These are phyloP conservation scores for Benitochromis conjunctus DNA, from an alignment of 2,113 vertebrate species.

Conservation along the genomic window DNA sequence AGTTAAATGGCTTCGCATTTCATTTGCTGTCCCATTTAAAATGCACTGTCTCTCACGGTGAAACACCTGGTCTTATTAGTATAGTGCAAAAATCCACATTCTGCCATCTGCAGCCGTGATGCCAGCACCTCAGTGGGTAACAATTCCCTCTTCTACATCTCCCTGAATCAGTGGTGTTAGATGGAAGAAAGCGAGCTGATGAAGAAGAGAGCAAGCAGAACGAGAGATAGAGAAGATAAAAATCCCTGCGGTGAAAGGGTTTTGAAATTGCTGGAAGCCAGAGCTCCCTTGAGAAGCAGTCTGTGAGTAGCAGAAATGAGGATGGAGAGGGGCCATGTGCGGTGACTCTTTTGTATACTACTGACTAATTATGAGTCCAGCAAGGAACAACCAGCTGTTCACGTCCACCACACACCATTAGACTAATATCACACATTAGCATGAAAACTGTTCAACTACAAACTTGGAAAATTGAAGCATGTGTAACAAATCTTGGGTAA, in stretches of 20 bases:
- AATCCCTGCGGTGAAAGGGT: slow-evolving; percentile 26
- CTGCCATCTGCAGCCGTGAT: slow-evolving; percentile 57
- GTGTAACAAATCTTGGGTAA: not conserved
- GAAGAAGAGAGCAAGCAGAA: slow-evolving; percentile 21
- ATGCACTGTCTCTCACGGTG: slow-evolving; percentile 37
- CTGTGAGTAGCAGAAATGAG: slow-evolving; percentile 3
- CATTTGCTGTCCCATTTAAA: slow-evolving; percentile 46
- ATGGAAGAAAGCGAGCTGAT: slow-evolving; percentile 35
- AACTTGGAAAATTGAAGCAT: not conserved
- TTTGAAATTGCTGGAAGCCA: slow-evolving; percentile 22
- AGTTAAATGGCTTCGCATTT: slow-evolving; percentile 55
- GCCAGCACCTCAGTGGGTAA: slow-evolving; percentile 51
- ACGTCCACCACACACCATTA: slow-evolving; percentile 36
- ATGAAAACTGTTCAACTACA: not conserved
- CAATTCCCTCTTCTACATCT: slow-evolving; percentile 49
- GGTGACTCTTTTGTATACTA: slow-evolving; percentile 8
- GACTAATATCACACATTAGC: slow-evolving; percentile 31
- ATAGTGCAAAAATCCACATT: slow-evolving; percentile 52
- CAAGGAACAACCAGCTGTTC: slow-evolving; percentile 49
- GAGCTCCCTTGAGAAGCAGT: slow-evolving; percentile 25
- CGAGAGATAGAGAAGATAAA: slow-evolving; percentile 22
- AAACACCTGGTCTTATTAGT: slow-evolving; percentile 67
- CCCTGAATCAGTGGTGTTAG: slow-evolving; percentile 15
- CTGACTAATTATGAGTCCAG: slow-evolving; percentile 47
- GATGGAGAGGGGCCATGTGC: slow-evolving; percentile 16